These are phyloP conservation scores for Sus scrofa DNA, from an alignment of 2,113 vertebrate species.

Conservation along the genomic window DNA sequence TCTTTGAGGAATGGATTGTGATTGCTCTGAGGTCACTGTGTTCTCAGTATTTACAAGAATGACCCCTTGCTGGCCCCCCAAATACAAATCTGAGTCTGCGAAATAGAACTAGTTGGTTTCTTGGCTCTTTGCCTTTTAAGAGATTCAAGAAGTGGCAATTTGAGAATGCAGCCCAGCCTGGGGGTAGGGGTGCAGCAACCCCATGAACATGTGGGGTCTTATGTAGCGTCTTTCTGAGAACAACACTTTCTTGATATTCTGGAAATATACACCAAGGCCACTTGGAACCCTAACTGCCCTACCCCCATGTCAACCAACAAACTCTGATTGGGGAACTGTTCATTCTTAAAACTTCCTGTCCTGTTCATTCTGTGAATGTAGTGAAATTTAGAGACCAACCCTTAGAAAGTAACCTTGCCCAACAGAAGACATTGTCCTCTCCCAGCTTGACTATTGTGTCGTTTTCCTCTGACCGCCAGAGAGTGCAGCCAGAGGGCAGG, in stretches of 20 bases:
- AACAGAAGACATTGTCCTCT: not conserved
- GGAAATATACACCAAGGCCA: not conserved
- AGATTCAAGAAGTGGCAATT: not conserved
- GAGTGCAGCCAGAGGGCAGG: not conserved
- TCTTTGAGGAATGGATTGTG: not conserved
- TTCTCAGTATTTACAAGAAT: not conserved
- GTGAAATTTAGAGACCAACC: not conserved
- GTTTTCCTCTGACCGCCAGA: not conserved
- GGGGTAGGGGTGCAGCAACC: not conserved
- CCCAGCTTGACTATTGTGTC: not conserved
- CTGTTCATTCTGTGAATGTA: slow-evolving; percentile 56
- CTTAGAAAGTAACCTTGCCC: slow-evolving; percentile 34
- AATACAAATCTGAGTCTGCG: not conserved
- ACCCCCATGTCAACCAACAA: not conserved
- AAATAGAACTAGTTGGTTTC: not conserved
- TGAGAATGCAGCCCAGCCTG: not conserved
- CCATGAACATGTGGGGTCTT: not conserved
- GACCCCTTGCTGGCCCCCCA: not conserved
- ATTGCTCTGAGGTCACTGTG: not conserved
- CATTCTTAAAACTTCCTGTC: not conserved
- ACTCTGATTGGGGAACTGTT: not conserved
- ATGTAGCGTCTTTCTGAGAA: slow-evolving; percentile 35
- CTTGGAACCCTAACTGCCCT: not conserved
- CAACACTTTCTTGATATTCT: not conserved
- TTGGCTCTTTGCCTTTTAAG: slow-evolving; percentile 42